These are phyloP conservation scores for Cliona cf. orientalis DNA, from an alignment of 37 sponge, comb jelly and placozoan species.

Conservation along the genomic window DNA sequence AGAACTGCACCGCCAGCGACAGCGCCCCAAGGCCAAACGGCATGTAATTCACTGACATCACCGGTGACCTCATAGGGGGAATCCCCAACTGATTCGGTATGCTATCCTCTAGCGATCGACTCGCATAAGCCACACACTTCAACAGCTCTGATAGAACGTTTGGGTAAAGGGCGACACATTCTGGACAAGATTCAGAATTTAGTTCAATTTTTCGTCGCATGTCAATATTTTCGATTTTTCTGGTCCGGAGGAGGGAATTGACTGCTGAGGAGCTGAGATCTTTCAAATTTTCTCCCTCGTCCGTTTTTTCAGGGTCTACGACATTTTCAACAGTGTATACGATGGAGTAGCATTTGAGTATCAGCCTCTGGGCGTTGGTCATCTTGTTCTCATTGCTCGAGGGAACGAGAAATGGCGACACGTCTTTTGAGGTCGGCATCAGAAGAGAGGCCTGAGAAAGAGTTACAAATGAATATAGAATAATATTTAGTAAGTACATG, in stretches of 20 bases:
- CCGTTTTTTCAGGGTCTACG: no score
- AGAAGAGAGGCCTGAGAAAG: conserved; percentile 19
- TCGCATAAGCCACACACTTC: conserved; percentile 11
- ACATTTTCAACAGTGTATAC: conserved; percentile 37
- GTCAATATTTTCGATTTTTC: conserved; percentile 10
- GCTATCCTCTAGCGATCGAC: conserved; percentile 14
- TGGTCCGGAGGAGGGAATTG: background rate
- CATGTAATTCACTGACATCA: conserved; percentile 45
- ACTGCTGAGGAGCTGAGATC: background rate
- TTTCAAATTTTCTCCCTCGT: no score
- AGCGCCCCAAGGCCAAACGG: conserved; percentile 47
- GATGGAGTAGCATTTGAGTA: conserved; percentile 26
- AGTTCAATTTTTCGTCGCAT: background rate
- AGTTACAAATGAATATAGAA: no score
- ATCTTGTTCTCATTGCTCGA: conserved; percentile 51
- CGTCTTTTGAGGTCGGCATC: conserved; percentile 71
- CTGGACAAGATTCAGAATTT: background rate
- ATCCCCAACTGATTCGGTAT: background rate
- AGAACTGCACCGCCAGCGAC: conserved; percentile 47
- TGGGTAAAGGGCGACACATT: conserved; percentile 9
- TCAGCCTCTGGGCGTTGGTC: conserved; percentile 54
- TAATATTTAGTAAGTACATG: no score
- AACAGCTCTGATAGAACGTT: conserved; percentile 47
- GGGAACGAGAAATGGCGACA: conserved; percentile 85
- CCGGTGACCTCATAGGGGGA: background rate